Conservation (phyloP, 2,888 invertebrate species). For the Drosophila glabriapex region DNA sequence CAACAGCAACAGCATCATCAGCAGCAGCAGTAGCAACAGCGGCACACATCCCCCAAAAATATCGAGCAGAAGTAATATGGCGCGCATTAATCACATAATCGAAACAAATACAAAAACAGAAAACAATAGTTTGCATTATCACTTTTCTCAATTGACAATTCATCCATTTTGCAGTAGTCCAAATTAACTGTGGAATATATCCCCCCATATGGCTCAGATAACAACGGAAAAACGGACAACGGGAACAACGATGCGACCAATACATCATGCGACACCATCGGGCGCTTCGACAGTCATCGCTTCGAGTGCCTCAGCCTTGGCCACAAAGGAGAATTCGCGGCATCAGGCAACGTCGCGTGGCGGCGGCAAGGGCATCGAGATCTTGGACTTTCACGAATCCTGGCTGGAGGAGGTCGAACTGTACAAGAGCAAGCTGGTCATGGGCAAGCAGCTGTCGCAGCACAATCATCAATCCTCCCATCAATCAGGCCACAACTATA, state of each 20-base stretch:
- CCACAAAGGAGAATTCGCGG: conserved; percentile 79
- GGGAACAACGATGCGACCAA: conserved; percentile 41
- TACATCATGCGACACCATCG: conserved; percentile 35
- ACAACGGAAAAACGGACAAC: conserved; percentile 83
- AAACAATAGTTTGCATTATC: not conserved
- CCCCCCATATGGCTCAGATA: conserved; percentile 82
- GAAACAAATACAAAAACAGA: conserved; percentile 25
- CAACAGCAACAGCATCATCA: not conserved
- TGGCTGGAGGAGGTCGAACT: conserved; percentile 85
- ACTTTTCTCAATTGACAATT: not conserved
- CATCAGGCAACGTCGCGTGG: conserved; percentile 30
- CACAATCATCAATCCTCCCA: conserved; percentile 59
- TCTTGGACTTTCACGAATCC: conserved; percentile 84
- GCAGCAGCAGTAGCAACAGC: not conserved
- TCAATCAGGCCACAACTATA: conserved; percentile 21
- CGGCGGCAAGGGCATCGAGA: conserved; percentile 79
- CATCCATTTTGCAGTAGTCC: conserved; percentile 58
- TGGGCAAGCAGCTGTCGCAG: conserved; percentile 75
- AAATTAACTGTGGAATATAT: conserved; percentile 76
- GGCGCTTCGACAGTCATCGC: conserved; percentile 12
- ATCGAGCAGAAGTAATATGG: conserved; percentile 43
- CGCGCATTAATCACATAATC: conserved; percentile 50
- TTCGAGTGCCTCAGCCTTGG: conserved; percentile 26
- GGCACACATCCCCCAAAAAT: conserved; percentile 8
- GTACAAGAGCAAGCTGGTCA: conserved; percentile 82